phyloP scores from a whole-genome alignment of 2,888 invertebrate genomes.

The Oxycera nigricornis region DNA sequence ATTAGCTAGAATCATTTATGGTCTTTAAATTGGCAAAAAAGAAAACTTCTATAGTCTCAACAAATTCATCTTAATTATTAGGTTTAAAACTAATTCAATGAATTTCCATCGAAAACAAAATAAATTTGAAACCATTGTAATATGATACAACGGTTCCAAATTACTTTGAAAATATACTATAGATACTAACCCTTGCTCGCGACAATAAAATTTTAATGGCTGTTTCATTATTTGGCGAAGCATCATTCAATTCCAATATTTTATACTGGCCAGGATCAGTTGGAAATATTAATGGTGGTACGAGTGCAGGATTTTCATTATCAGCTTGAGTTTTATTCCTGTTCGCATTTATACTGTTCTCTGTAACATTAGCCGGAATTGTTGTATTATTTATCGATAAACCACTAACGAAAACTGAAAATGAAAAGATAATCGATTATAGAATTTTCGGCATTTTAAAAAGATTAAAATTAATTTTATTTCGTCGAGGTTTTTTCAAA shows the following conservation, averaged over 20 bases:
- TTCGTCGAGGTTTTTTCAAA: no score
- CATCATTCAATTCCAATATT: conserved; percentile 42
- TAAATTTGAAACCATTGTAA: no score
- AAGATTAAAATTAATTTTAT: no score
- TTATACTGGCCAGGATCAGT: conserved; percentile 39
- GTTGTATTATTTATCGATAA: conserved; percentile 1
- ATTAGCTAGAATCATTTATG: neutral
- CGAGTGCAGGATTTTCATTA: neutral
- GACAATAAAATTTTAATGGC: conserved; percentile 45
- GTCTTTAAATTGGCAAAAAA: neutral
- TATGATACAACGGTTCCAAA: no score
- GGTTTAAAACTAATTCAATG: no score
- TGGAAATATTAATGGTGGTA: conserved; percentile 45
- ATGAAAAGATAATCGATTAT: neutral
- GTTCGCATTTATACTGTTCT: neutral
- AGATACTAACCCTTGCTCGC: conserved; percentile 16
- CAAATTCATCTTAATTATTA: no score
- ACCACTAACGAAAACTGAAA: conserved; percentile 10
- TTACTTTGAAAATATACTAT: no score
- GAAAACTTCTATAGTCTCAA: no score
- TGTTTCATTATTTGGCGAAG: conserved; percentile 44
- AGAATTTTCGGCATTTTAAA: no score
- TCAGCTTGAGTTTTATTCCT: neutral
- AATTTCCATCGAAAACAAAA: no score
- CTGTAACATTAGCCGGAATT: neutral